phyloP scores from a whole-genome alignment of 2,888 invertebrate genomes.

The Liposcelis brunnea region DNA sequence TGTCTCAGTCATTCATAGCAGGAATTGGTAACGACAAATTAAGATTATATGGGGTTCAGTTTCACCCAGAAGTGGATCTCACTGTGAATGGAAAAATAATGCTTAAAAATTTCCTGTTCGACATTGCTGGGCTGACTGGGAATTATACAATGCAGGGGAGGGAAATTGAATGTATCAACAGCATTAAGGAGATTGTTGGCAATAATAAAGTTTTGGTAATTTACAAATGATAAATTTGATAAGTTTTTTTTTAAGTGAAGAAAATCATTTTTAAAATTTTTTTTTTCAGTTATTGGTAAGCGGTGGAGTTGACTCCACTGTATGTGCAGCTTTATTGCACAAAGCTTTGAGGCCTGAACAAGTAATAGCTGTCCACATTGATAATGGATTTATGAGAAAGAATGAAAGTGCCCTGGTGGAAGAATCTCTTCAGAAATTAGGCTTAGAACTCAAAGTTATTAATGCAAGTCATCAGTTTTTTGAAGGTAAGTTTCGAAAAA shows the following conservation, averaged over 20 bases:
- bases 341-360: conserved; percentile 78
- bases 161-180: conserved; percentile 78
- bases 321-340: conserved; percentile 88
- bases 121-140: conserved; percentile 71
- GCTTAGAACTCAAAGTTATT: conserved; percentile 62
- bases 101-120: conserved; percentile 86
- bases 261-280: conserved; percentile 8
- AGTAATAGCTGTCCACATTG: conserved; percentile 92
- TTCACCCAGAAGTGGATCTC: conserved; percentile 97
- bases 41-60: conserved; percentile 89
- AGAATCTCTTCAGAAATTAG: conserved; percentile 62
- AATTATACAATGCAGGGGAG: conserved; percentile 77
- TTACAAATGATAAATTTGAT: conserved; percentile 17
- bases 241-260: conserved; percentile 7
- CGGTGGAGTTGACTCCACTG: conserved; percentile 99
- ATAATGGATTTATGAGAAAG: conserved; percentile 98
- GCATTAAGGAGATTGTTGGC: conserved; percentile 78
- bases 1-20: conserved; percentile 64
- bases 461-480: conserved; percentile 55
- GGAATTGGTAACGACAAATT: conserved; percentile 84
- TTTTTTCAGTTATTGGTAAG: conserved; percentile 64
- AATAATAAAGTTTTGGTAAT: conserved; percentile 82
- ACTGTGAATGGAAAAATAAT: conserved; percentile 81
- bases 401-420: conserved; percentile 83
- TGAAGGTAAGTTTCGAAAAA: too few species aligned